Evolutionary conservation across 2,888 invertebrate genomes (phyloP).

Genomic region (Ophioninae sp.): DNA sequence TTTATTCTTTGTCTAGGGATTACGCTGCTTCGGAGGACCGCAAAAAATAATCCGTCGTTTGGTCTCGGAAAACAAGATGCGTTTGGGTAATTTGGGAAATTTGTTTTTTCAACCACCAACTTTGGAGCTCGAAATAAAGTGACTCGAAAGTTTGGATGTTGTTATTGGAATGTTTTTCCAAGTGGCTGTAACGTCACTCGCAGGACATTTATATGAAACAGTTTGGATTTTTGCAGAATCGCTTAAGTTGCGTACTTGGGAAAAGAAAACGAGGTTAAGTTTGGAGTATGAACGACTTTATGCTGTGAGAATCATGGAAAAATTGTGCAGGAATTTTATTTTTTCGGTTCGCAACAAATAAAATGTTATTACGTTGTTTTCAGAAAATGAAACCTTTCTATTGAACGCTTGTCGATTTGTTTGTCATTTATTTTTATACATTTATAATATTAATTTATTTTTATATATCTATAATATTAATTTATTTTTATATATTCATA

Average conservation of each 20-base stretch:
- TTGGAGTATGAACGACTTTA: background rate
- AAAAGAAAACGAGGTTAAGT: background rate
- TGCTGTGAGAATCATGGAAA: background rate
- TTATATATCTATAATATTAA: no score
- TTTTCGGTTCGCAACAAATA: no score
- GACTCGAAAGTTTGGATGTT: background rate
- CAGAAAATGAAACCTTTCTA: no score
- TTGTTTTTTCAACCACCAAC: background rate
- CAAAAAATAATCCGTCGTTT: background rate
- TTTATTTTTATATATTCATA: no score
- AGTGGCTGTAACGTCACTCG: no score
- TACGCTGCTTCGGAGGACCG: background rate
- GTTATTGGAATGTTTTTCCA: background rate
- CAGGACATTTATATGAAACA: background rate
- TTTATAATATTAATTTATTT: no score
- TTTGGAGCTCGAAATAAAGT: background rate
- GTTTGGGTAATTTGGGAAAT: background rate
- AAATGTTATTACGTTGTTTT: no score
- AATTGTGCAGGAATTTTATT: no score
- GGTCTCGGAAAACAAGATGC: background rate
- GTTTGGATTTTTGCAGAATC: background rate
- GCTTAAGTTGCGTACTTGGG: background rate
- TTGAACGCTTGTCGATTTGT: no score
- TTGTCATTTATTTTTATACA: no score
- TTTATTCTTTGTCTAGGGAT: background rate